phyloP scores from a whole-genome alignment of 2,888 invertebrate species.

The Agrotis exclamationis region DNA sequence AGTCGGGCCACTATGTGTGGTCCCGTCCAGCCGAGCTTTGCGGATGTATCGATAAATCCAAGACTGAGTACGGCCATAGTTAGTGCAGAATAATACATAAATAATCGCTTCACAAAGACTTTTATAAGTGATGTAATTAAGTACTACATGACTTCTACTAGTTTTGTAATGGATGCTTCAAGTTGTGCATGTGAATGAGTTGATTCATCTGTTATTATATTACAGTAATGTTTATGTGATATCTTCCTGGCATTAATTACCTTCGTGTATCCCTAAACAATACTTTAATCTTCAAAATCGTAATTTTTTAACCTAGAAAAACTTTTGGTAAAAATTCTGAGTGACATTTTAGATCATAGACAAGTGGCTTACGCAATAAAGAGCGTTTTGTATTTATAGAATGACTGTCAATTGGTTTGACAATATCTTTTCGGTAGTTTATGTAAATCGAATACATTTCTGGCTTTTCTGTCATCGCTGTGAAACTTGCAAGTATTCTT shows the following conservation, averaged over 20 bases:
- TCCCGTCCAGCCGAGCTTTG: conserved; percentile 74
- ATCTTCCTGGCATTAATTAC: neutral
- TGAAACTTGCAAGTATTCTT: neutral
- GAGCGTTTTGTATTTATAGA: neutral
- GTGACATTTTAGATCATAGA: neutral
- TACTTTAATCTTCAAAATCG: too few species aligned
- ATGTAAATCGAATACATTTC: neutral
- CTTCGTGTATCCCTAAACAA: neutral
- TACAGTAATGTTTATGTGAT: neutral
- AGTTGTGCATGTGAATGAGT: conserved; percentile 19
- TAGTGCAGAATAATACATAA: conserved; percentile 68
- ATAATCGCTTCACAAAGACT: conserved; percentile 59
- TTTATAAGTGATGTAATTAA: conserved; percentile 60
- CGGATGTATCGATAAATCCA: conserved; percentile 74
- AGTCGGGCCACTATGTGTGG: conserved; percentile 81
- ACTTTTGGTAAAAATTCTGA: neutral
- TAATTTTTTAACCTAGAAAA: neutral
- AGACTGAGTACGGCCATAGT: conserved; percentile 58
- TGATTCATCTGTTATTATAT: conserved; percentile 21
- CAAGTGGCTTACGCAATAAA: neutral
- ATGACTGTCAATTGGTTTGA: neutral
- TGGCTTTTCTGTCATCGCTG: neutral
- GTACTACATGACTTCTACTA: conserved; percentile 55
- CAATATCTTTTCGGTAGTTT: neutral
- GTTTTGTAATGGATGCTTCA: conserved; percentile 44